Evolutionary conservation across 1,140 invertebrate species (phyloP).

Genomic region (Ridgeia piscesae): DNA sequence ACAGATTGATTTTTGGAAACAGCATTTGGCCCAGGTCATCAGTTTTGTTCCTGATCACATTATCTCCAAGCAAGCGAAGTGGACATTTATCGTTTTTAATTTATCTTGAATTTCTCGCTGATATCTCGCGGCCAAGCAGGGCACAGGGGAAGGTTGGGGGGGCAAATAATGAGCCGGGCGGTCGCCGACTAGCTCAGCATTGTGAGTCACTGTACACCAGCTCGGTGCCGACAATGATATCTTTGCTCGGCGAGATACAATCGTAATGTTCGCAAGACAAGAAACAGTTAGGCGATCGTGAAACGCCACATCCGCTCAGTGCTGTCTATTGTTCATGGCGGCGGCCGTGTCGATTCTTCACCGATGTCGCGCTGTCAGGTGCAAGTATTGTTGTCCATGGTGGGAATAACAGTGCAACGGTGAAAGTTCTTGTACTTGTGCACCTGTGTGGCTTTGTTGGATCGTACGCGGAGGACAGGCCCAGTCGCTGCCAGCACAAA

Average conservation of each 20-base stretch:
- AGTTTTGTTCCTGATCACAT: neutral
- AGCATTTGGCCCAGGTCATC: neutral
- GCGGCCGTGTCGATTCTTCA: neutral
- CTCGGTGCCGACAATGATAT: neutral
- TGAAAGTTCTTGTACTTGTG: neutral
- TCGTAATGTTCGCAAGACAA: conserved; percentile 5
- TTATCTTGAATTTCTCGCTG: neutral
- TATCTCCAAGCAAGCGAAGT: neutral
- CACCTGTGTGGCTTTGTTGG: neutral
- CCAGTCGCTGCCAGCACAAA: neutral
- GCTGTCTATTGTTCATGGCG: neutral
- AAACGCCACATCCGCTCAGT: neutral
- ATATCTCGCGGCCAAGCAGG: neutral
- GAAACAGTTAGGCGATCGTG: neutral
- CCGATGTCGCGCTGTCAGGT: neutral
- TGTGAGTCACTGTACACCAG: neutral
- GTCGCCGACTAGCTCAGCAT: neutral
- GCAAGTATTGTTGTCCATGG: neutral
- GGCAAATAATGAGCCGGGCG: neutral
- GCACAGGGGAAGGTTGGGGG: neutral
- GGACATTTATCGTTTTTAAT: neutral
- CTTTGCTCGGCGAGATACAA: neutral
- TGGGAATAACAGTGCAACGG: neutral
- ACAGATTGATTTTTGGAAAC: neutral
- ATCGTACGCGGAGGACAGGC: neutral